phyloP scores from a whole-genome alignment of 2,113 vertebrate species.

The Sinocyclocheilus grahami region DNA sequence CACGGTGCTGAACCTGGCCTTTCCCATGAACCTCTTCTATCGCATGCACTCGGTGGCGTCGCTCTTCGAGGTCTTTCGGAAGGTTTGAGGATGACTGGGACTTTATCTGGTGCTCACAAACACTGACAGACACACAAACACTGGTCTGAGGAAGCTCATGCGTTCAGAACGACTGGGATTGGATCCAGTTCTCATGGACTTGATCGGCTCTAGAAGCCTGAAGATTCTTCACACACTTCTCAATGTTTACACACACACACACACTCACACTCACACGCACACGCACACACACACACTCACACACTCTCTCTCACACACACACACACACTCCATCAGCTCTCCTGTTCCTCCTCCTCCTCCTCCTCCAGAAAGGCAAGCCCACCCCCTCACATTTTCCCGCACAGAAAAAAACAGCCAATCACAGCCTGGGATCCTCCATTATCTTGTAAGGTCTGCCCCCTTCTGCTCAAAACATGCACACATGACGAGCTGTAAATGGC shows the following conservation, averaged over 20 bases:
- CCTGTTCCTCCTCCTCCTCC: constrained; percentile 43
- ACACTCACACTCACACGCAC: too few relatives aligned
- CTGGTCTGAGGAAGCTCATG: too few relatives aligned
- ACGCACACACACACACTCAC: too few relatives aligned
- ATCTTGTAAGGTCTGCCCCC: constrained; percentile 31
- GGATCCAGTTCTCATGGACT: background rate
- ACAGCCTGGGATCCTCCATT: background rate
- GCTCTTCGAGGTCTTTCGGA: constrained; percentile 92
- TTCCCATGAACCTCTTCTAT: constrained; percentile 96
- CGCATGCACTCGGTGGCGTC: constrained; percentile 95
- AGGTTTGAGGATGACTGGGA: constrained; percentile 70
- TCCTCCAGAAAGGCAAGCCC: constrained; percentile 56
- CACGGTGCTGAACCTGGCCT: constrained; percentile 92
- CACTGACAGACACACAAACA: background rate
- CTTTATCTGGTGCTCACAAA: constrained; percentile 19
- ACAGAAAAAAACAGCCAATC: constrained; percentile 45
- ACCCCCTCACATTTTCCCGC: constrained; percentile 37
- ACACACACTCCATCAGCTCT: background rate
- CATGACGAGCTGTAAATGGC: too few relatives aligned
- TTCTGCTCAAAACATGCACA: constrained; percentile 10
- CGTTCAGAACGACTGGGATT: too few relatives aligned
- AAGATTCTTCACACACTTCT: background rate
- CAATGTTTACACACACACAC: background rate
- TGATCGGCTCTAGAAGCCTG: background rate
- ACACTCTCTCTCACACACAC: too few relatives aligned